Percentiles rank a stretch among this genome's conserved stretches.
Conservation (phyloP, 2,797 vertebrate genomes). For the Echeneis naucrates region DNA sequence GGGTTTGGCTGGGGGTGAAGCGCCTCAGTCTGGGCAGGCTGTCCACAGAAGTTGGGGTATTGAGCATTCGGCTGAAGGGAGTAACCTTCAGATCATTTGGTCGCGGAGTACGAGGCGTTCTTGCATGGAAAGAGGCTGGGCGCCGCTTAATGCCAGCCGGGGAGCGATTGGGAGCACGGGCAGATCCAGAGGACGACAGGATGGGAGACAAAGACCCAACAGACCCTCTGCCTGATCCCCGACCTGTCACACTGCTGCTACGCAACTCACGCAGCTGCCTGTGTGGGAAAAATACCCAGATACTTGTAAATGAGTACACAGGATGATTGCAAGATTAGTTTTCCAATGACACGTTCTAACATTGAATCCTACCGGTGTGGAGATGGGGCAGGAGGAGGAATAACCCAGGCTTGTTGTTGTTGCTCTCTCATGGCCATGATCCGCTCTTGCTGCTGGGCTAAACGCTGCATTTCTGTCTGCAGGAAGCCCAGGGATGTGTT, state of each 20-base stretch:
- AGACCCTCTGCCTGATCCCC: slow-evolving; percentile 83
- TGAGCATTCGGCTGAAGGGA: slow-evolving; percentile 94
- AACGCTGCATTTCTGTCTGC: slow-evolving; percentile 97
- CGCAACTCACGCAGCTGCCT: slow-evolving; percentile 91
- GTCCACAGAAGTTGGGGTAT: slow-evolving; percentile 94
- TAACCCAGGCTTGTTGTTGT: slow-evolving; percentile 94
- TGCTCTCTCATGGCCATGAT: slow-evolving; percentile 95
- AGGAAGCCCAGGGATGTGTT: slow-evolving; percentile 93
- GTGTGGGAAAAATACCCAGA: slow-evolving; percentile 66
- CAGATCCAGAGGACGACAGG: slow-evolving; percentile 86
- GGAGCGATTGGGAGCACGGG: slow-evolving; percentile 87
- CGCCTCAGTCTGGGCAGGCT: slow-evolving; percentile 94
- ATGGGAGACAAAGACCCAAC: slow-evolving; percentile 87
- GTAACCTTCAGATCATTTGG: slow-evolving; percentile 94
- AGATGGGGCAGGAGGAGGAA: slow-evolving; percentile 88
- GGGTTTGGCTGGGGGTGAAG: slow-evolving; percentile 92
- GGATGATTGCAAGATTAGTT: not conserved
- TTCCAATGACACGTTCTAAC: not conserved
- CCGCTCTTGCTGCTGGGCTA: slow-evolving; percentile 95
- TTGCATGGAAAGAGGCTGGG: slow-evolving; percentile 89
- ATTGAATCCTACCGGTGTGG: slow-evolving; percentile 73
- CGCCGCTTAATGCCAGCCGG: slow-evolving; percentile 89
- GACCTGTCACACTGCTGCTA: slow-evolving; percentile 83
- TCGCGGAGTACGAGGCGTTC: slow-evolving; percentile 91
- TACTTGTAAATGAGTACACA: not conserved